Percentiles rank a stretch among this genome's conserved stretches.
Evolutionary conservation across 1,140 invertebrate genomes (phyloP).

Genomic region (Coboldia fuscipes): DNA sequence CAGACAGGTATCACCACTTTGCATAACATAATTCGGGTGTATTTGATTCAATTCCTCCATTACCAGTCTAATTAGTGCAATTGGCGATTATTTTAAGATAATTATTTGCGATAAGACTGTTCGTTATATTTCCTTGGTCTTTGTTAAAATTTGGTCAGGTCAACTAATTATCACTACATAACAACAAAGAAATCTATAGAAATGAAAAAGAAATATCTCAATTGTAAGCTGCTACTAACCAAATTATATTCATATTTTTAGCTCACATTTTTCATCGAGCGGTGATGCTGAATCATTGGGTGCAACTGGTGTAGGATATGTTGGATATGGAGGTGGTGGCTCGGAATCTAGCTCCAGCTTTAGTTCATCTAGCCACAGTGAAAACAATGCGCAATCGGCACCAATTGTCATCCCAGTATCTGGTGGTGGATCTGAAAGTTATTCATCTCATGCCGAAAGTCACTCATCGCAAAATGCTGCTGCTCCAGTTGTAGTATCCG

Average conservation of each 20-base stretch:
- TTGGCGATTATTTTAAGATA: neutral
- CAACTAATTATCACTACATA: neutral
- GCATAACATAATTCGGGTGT: too few relatives aligned
- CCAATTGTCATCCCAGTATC: slow-evolving; percentile 4
- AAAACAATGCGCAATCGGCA: slow-evolving; percentile 5
- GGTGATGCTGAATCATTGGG: neutral
- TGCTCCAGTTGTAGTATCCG: neutral
- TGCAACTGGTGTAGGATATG: neutral
- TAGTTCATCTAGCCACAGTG: slow-evolving; percentile 2
- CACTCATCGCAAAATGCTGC: neutral
- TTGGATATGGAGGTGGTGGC: neutral
- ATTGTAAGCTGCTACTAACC: neutral
- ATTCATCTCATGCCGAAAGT: neutral
- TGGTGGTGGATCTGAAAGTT: neutral
- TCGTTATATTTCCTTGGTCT: neutral
- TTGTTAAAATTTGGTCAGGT: neutral
- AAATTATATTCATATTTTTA: neutral
- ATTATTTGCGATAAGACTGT: neutral
- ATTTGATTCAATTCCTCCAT: too few relatives aligned
- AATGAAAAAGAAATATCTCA: neutral
- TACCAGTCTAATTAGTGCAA: too few relatives aligned
- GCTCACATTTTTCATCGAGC: neutral
- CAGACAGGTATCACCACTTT: neutral
- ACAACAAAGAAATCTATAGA: neutral
- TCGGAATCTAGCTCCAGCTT: neutral